Conservation (phyloP, 2,113 vertebrate genomes). For the Tetrax tetrax region DNA sequence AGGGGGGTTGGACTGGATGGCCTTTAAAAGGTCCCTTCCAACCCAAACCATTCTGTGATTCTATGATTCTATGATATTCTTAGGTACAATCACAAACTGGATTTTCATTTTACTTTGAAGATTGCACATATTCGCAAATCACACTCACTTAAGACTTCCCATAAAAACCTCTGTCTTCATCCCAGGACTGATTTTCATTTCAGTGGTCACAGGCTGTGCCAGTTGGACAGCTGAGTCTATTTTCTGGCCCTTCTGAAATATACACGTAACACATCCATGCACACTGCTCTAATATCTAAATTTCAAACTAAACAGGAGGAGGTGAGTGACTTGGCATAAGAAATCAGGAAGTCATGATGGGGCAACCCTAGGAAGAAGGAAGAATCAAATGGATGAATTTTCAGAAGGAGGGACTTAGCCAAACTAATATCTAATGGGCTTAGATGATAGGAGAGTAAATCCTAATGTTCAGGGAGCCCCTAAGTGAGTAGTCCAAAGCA, state of each 20-base stretch:
- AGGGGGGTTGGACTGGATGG: no score
- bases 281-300: not conserved
- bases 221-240: not conserved
- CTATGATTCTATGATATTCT: not conserved
- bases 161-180: not conserved
- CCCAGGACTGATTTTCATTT: not conserved
- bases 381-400: not conserved
- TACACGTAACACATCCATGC: accelerated
- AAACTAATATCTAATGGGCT: not conserved
- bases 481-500: not conserved
- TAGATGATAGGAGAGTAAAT: conserved; percentile 1
- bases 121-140: not conserved
- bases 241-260: not conserved
- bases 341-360: not conserved
- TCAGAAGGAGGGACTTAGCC: not conserved
- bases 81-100: not conserved
- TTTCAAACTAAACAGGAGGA: not conserved
- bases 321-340: not conserved
- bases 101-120: not conserved
- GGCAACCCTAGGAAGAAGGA: not conserved
- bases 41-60: no score
- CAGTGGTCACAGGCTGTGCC: not conserved
- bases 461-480: not conserved
- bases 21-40: no score
- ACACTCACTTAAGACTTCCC: not conserved